Evolutionary conservation across 1,140 invertebrate genomes (phyloP), one percentile per base, ranked within the genome.

Genomic region (Melipona quadrifasciata): DNA sequence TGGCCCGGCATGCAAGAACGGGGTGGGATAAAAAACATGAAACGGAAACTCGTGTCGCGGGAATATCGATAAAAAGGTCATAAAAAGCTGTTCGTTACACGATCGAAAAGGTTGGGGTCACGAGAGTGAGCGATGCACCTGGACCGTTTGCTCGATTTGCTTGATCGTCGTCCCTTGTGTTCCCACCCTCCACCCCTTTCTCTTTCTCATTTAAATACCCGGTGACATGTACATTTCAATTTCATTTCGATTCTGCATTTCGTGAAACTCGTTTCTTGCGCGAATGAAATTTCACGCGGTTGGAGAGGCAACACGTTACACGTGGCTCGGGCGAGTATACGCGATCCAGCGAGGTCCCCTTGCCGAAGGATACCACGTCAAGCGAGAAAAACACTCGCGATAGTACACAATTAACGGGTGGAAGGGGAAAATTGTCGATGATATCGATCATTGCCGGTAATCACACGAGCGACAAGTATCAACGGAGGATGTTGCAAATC

Each of bases 41-140:
- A 65, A 77, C 75, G 53, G 21, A 57, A 75, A 57, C 53, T 75
- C 53, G 76, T 31, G 61, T 2, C 47, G 21, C n/a, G 12, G 39
- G 64, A 53, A 79, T 61, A 68, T 51, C 47, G 51, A 81, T 55
- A 82, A 65, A n/a, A 82, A 75, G 58, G 79, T 81, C 68, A 73
- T 73, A 73, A 73, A 73, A 65, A 55, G 21, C 19, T 34, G 65
- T 65, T 70, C 64, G 65, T 78, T 31, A 34, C 14, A 24, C 55
- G 74, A 58, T 53, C 64, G 53, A 78, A 83, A 71, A 76, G 71
- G 61, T 68, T 82, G 80, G 61, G 72, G 80, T 82, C 72, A 76
- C 19, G 10, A 67, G 61, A 24, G 53, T 78, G 55, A 70, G 16
- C 65, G 75, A 78, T 79, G 75, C 76, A 84, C 55, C 76, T 67